phyloP scores from a whole-genome alignment of 2,113 vertebrate species.

The Ellobius talpinus region DNA sequence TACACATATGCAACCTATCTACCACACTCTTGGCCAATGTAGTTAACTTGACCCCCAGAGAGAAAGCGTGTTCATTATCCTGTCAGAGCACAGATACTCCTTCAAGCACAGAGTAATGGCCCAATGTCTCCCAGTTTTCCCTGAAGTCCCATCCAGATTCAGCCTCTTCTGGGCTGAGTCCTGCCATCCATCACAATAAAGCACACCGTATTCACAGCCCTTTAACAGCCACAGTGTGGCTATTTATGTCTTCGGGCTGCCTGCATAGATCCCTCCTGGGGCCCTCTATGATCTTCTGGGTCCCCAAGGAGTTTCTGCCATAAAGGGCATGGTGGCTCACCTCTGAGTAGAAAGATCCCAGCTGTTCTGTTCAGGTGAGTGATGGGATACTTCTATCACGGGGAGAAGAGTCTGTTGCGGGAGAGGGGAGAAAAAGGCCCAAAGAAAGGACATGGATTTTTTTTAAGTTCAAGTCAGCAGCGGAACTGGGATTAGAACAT shows the following conservation, averaged over 20 bases:
- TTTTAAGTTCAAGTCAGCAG: conserved; percentile 44
- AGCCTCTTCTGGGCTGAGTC: neutral
- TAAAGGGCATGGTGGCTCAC: neutral
- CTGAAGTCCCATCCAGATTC: neutral
- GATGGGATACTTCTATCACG: neutral
- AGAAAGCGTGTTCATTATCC: conserved; percentile 13
- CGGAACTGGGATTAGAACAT: neutral
- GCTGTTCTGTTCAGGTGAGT: conserved; percentile 32
- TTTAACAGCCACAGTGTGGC: neutral
- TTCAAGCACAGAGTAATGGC: conserved; percentile 13
- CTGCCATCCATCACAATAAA: conserved; percentile 49
- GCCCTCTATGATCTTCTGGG: conserved; percentile 34
- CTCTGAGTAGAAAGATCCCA: conserved; percentile 23
- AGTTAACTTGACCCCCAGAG: neutral
- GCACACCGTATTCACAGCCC: neutral
- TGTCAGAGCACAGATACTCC: conserved; percentile 33
- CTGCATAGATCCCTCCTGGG: neutral
- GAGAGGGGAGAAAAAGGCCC: neutral
- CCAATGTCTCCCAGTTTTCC: neutral
- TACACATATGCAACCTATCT: neutral
- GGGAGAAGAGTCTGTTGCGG: neutral
- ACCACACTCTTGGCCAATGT: neutral
- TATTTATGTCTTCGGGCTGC: conserved; percentile 50
- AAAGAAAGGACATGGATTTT: neutral
- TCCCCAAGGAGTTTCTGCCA: conserved; percentile 30